phyloP scores from a whole-genome alignment of 2,888 invertebrate species.

The Parochlus steinenii region DNA sequence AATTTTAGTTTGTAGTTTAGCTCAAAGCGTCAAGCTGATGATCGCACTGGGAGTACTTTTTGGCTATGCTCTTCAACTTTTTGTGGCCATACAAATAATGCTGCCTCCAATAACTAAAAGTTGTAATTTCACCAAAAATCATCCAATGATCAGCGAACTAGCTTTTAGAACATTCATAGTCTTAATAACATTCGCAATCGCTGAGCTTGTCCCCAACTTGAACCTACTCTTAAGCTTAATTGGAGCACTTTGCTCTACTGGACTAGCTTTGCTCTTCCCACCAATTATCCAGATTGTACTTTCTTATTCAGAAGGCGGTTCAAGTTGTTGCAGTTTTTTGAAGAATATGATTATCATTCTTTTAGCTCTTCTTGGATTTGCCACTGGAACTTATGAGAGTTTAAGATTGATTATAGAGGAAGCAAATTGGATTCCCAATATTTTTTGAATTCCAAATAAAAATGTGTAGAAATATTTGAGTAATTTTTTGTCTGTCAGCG shows the following conservation, averaged over 20 bases:
- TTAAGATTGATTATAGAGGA: constrained; percentile 40
- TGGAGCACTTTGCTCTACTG: constrained; percentile 78
- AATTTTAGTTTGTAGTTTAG: constrained; percentile 40
- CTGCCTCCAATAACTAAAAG: constrained; percentile 51
- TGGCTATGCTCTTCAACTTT: constrained; percentile 87
- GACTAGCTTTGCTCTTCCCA: constrained; percentile 74
- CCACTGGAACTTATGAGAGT: constrained; percentile 61
- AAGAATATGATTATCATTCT: constrained; percentile 51
- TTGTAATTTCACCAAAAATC: constrained; percentile 36
- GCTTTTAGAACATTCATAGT: constrained; percentile 55
- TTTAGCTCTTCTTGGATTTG: constrained; percentile 51
- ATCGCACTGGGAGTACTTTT: constrained; percentile 76
- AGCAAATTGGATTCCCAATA: too few species aligned
- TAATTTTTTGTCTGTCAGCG: too few species aligned
- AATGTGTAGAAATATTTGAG: too few species aligned
- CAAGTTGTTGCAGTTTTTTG: constrained; percentile 31
- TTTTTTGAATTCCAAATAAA: too few species aligned
- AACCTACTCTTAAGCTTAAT: constrained; percentile 80
- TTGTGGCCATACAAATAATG: constrained; percentile 80
- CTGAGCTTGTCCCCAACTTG: constrained; percentile 71
- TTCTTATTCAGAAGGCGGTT: constrained; percentile 17
- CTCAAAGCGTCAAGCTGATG: constrained; percentile 64
- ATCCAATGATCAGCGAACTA: constrained; percentile 47
- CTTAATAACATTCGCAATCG: constrained; percentile 62
- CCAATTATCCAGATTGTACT: constrained; percentile 69